Percentiles rank a stretch among this genome's conserved stretches.
Conservation (phyloP, 2,888 invertebrate species). For the Tinea trinotella region DNA sequence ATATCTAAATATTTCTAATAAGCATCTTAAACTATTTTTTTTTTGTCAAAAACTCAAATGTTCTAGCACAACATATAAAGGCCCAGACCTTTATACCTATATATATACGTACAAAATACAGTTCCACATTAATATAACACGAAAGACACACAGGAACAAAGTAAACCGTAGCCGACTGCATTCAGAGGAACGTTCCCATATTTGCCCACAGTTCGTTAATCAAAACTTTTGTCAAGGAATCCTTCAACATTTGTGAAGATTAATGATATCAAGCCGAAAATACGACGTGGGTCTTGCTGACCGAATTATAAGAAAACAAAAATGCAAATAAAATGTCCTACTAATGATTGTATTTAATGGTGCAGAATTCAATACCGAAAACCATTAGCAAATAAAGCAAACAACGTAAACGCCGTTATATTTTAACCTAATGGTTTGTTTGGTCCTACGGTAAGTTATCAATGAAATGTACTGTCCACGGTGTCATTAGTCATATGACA, state of each 20-base stretch:
- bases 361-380: constrained; percentile 47
- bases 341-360: constrained; percentile 63
- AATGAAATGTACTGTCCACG: background rate
- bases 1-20: too few species aligned
- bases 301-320: constrained; percentile 49
- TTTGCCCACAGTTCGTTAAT: constrained; percentile 50
- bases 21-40: too few species aligned
- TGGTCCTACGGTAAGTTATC: constrained; percentile 27
- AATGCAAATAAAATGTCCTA: constrained; percentile 20
- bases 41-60: too few species aligned
- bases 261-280: constrained; percentile 51
- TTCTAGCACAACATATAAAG: too few species aligned
- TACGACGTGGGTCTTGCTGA: constrained; percentile 37
- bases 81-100: too few species aligned
- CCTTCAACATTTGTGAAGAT: constrained; percentile 37
- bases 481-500: background rate
- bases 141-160: background rate
- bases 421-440: constrained; percentile 55
- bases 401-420: constrained; percentile 31
- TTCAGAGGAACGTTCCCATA: constrained; percentile 44
- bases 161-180: background rate
- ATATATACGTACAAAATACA: too few species aligned
- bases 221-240: constrained; percentile 54
- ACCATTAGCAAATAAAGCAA: constrained; percentile 41
- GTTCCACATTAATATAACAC: too few species aligned